Conservation (phyloP, 1,140 invertebrate genomes). For the Asobara japonica region DNA sequence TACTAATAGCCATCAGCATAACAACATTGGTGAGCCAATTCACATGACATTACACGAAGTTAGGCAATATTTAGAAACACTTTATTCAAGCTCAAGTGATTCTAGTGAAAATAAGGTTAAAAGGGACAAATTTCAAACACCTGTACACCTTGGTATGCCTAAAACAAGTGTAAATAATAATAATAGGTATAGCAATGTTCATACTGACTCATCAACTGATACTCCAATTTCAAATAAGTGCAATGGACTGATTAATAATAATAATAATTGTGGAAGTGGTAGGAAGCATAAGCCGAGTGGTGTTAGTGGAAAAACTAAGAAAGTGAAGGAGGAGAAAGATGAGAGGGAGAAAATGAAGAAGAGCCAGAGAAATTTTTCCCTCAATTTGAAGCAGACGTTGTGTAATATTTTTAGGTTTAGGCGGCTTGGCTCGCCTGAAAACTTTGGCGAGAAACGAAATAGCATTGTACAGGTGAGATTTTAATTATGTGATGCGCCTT, state of each 20-base stretch:
- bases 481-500: too few relatives aligned
- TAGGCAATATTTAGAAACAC: conserved; percentile 80
- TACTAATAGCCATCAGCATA: conserved; percentile 48
- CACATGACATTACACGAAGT: conserved; percentile 89
- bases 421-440: conserved; percentile 67
- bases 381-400: conserved; percentile 85
- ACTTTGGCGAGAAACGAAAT: conserved; percentile 58
- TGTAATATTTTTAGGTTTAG: conserved; percentile 84
- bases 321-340: conserved; percentile 40
- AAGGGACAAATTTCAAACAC: conserved; percentile 54
- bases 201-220: conserved; percentile 61
- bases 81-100: conserved; percentile 78
- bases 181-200: conserved; percentile 63
- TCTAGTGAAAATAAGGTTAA: conserved; percentile 67
- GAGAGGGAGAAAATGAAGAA: conserved; percentile 72
- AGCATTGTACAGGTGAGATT: conserved; percentile 66
- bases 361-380: conserved; percentile 71
- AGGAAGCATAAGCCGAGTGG: conserved; percentile 73
- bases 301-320: conserved; percentile 47
- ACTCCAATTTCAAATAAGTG: conserved; percentile 63
- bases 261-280: conserved; percentile 66
- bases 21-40: conserved; percentile 73
- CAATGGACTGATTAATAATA: conserved; percentile 61
- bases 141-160: conserved; percentile 55
- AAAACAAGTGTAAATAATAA: conserved; percentile 64